Evolutionary conservation across 2,888 invertebrate genomes (phyloP).

Genomic region (Abscondita cerata): DNA sequence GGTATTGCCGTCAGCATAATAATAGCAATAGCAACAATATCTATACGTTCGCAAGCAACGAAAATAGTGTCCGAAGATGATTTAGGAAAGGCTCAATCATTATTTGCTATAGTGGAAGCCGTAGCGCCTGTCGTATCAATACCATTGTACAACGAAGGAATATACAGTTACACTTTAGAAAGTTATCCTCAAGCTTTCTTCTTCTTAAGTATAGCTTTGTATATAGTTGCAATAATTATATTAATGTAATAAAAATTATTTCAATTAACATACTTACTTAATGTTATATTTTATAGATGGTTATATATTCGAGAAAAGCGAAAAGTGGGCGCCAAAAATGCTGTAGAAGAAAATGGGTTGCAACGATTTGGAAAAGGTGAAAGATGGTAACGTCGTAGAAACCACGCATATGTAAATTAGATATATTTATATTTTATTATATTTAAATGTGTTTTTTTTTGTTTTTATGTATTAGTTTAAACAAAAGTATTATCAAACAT

Average conservation of each 20-base stretch:
- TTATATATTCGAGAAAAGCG: not conserved
- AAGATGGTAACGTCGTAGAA: conserved; percentile 1
- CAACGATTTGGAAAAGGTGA: not conserved
- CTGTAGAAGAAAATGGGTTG: not conserved
- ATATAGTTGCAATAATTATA: conserved; percentile 61
- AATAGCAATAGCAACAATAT: conserved; percentile 50
- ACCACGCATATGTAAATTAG: conserved; percentile 14
- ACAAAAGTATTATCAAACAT: no score
- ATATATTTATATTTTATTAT: no score
- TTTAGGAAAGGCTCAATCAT: conserved; percentile 59
- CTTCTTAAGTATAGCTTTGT: conserved; percentile 62
- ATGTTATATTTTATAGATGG: not conserved
- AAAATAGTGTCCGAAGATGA: conserved; percentile 55
- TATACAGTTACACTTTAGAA: conserved; percentile 62
- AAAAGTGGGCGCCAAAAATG: not conserved
- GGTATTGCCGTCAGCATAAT: conserved; percentile 46
- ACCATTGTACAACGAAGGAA: conserved; percentile 63
- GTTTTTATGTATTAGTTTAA: no score
- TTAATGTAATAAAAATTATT: conserved; percentile 57
- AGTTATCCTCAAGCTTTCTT: conserved; percentile 65
- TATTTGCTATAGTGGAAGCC: conserved; percentile 68
- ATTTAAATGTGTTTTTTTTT: no score
- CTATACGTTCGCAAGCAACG: conserved; percentile 53
- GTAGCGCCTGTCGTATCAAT: conserved; percentile 64
- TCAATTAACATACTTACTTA: not conserved